These are phyloP conservation scores for Corvus hawaiiensis DNA, from an alignment of 2,113 vertebrate genomes.

Conservation along the genomic window DNA sequence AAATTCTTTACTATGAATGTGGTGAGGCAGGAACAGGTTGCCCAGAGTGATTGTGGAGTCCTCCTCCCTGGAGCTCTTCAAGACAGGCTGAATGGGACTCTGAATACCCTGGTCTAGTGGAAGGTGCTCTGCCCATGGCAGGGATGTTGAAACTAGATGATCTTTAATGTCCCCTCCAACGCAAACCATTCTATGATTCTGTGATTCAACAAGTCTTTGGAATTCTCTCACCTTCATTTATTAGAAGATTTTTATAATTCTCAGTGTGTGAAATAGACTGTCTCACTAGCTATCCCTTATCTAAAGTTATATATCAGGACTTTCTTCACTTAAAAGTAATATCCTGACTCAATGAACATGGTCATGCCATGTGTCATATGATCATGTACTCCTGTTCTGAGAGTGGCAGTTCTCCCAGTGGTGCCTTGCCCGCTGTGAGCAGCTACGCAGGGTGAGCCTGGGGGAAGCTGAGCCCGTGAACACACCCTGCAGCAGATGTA, in stretches of 20 bases:
- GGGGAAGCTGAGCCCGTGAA: not conserved
- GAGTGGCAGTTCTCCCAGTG: not conserved
- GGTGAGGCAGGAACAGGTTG: not conserved
- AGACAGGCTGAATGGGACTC: not conserved
- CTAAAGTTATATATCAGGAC: not conserved
- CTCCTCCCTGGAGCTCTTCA: not conserved
- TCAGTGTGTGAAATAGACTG: not conserved
- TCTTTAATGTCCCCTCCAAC: not conserved
- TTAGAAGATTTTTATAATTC: not conserved
- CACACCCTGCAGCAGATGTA: not conserved
- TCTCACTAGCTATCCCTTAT: not conserved
- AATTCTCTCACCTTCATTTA: not conserved
- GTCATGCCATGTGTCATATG: not conserved
- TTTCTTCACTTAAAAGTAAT: not conserved
- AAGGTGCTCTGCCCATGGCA: not conserved
- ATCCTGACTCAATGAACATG: rapidly evolving
- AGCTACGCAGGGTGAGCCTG: not conserved
- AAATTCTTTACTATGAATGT: not conserved
- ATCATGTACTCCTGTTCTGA: not conserved
- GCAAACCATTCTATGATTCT: not conserved
- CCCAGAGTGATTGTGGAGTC: not conserved
- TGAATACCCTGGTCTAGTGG: not conserved
- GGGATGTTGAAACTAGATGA: not conserved
- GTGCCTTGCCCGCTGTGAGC: not conserved
- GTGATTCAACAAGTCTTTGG: not conserved